Percentiles rank a stretch among this genome's conserved stretches.
These are phyloP conservation scores for Ceratosolen solmsi DNA, from an alignment of 1,140 invertebrate species.

Conservation along the genomic window DNA sequence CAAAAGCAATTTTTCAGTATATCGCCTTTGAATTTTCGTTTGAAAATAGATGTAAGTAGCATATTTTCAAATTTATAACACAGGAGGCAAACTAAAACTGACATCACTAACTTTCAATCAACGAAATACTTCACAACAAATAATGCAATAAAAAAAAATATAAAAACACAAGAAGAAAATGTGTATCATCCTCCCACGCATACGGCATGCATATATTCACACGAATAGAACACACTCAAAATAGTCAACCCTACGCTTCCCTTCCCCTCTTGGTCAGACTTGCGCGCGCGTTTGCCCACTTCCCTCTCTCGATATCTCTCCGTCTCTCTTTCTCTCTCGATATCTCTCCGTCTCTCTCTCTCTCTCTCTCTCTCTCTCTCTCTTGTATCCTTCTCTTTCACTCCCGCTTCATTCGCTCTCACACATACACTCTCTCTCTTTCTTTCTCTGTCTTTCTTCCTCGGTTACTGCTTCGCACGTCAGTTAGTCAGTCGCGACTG, in stretches of 20 bases:
- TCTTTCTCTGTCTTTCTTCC: not conserved
- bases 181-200: not conserved
- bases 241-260: slow-evolving; percentile 33
- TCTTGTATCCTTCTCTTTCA: too few relatives aligned
- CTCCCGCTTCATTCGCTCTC: not conserved
- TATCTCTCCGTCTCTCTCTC: not conserved
- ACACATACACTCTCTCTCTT: slow-evolving; percentile 4
- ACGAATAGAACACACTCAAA: slow-evolving; percentile 14
- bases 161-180: not conserved
- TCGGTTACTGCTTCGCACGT: not conserved
- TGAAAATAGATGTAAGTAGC: too few relatives aligned
- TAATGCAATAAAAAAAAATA: not conserved
- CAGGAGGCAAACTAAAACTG: not conserved
- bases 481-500: slow-evolving; percentile 47
- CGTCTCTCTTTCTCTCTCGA: not conserved
- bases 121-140: too few relatives aligned
- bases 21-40: too few relatives aligned
- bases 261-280: not conserved
- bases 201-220: not conserved
- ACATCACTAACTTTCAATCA: not conserved
- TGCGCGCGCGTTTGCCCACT: not conserved
- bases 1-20: too few relatives aligned
- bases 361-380: not conserved
- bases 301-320: not conserved
- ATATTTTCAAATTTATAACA: too few relatives aligned